phyloP scores from a whole-genome alignment of 2,113 vertebrate species.

The Toxotes chatareus region DNA sequence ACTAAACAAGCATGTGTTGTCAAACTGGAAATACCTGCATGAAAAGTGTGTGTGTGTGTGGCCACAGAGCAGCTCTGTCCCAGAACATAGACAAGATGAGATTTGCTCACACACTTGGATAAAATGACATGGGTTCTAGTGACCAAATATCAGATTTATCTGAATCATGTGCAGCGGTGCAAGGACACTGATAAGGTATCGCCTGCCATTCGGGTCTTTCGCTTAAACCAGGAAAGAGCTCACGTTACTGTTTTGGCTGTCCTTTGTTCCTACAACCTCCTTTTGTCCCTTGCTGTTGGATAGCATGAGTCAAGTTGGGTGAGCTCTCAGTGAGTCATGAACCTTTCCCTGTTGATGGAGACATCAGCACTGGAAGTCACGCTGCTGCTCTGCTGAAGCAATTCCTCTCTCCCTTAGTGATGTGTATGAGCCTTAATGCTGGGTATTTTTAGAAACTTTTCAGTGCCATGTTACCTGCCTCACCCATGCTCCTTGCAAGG shows the following conservation, averaged over 20 bases:
- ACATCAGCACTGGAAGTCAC: conserved; percentile 40
- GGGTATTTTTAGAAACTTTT: not conserved
- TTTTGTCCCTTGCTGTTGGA: conserved; percentile 43
- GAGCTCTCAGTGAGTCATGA: conserved; percentile 64
- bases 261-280: conserved; percentile 33
- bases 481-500: not conserved
- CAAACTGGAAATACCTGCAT: conserved; percentile 84
- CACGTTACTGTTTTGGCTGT: conserved; percentile 3
- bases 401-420: conserved; percentile 7
- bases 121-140: not conserved
- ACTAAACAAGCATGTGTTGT: conserved; percentile 65
- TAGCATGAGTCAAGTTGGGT: conserved; percentile 54
- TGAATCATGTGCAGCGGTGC: conserved; percentile 13
- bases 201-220: not conserved
- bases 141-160: conserved; percentile 30
- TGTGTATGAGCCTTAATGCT: not conserved
- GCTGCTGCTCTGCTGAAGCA: conserved; percentile 30
- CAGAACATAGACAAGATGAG: conserved; percentile 12
- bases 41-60: conserved; percentile 27
- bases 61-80: not conserved
- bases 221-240: conserved; percentile 27
- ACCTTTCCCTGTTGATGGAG: conserved; percentile 8
- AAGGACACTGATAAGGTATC: conserved; percentile 44
- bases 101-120: not conserved
- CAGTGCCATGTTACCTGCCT: not conserved